Evolutionary conservation across 2,888 invertebrate genomes (phyloP), one percentile per base, ranked within the genome.

Genomic region (Chouioia cunea): DNA sequence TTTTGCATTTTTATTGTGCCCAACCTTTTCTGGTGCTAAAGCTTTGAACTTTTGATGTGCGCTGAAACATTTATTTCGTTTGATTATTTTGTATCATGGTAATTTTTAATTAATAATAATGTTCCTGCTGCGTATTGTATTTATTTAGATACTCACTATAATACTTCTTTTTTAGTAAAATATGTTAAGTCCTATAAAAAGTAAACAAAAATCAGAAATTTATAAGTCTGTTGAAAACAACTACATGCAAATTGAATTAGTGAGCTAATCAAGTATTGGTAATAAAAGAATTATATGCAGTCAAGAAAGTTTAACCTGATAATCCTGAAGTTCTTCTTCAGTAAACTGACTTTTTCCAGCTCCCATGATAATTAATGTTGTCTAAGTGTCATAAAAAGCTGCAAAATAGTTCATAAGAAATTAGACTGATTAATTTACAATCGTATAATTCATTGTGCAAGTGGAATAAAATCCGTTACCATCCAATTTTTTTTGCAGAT

Each of bases 151-250:
- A 91, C 93, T 92, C 88, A 96, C 96, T 92, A 92, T 73, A 97
- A 86, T 58, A 97, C 95, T 89, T 97, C 97, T 80, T 96, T 95
- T 82, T 95, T 95, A 0, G 95, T 94, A 84, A 97, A 97, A 86
- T 96, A 97, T 18, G 96, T 97, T 75, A 97, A 90, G 87, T 97
- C 97, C 94, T 96, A 86, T 59, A 89, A 88, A 73, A 75, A 77
- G 72, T 65, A 71, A 10, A 71, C 73, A 74, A 60, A 71, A 71
- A 48, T 50, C 8, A 44, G 56, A 58, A 47, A 14, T 22, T 18
- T 22, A 43, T 36, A 47, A 36, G 15, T 27, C 18, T 44, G 18
- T 4, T n/a, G 18, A 48, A 12, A 1, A 27, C 16, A 14, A 43
- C 44, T 18, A 43, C 16, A 44, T 58, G 36, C 22, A 36, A 36